These are phyloP conservation scores for Ophion ventricosus DNA, from an alignment of 2,888 invertebrate genomes.

Conservation along the genomic window DNA sequence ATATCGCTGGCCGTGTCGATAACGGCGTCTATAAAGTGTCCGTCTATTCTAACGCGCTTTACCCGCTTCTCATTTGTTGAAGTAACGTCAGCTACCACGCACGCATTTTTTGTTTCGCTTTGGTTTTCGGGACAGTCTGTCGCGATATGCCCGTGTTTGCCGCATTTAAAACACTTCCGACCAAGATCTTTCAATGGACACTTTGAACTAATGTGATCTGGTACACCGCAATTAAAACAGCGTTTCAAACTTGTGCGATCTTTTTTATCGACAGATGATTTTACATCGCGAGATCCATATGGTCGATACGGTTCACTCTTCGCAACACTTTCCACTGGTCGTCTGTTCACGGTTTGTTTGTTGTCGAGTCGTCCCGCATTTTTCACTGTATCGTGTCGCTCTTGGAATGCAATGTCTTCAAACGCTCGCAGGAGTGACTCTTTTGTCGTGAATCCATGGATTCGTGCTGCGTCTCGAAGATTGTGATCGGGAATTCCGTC, in stretches of 20 bases:
- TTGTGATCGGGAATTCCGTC: too few species aligned
- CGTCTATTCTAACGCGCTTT: background rate
- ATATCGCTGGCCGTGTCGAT: background rate
- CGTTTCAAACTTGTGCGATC: background rate
- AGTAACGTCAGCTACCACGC: background rate
- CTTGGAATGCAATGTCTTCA: too few species aligned
- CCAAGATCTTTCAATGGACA: background rate
- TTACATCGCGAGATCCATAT: background rate
- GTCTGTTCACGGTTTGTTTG: background rate
- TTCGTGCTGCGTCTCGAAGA: too few species aligned
- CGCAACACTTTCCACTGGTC: background rate
- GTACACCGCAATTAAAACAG: background rate
- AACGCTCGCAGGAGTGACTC: too few species aligned
- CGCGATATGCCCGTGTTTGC: constrained; percentile 12
- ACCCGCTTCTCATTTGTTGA: background rate
- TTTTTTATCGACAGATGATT: background rate
- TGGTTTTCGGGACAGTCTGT: background rate
- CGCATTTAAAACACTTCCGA: constrained; percentile 1
- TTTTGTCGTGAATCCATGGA: constrained; percentile 29
- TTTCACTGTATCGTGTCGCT: too few species aligned
- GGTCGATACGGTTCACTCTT: background rate
- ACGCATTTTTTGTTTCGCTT: background rate
- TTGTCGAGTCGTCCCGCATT: background rate
- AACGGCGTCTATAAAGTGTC: too few species aligned
- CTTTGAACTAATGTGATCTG: background rate